Conservation (phyloP, 2,113 vertebrate species). For the Carlito syrichta region DNA sequence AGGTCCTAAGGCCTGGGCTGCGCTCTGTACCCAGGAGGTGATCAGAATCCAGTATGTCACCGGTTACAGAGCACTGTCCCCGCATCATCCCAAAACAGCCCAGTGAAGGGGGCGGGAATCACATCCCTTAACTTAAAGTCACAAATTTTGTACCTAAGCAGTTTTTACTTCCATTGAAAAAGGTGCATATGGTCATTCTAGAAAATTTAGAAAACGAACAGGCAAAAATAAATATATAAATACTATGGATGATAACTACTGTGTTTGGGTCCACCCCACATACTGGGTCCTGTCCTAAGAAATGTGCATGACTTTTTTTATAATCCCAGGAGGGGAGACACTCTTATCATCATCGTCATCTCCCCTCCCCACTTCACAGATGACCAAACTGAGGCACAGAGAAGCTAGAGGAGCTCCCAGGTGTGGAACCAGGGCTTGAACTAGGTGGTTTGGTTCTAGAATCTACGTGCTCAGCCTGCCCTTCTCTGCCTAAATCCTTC, state of each 20-base stretch:
- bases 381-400: neutral
- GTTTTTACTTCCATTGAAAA: too few species aligned
- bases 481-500: neutral
- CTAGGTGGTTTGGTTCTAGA: neutral
- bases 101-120: neutral
- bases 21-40: neutral
- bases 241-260: too few species aligned
- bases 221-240: too few species aligned
- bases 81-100: neutral
- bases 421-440: neutral
- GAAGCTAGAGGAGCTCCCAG: neutral
- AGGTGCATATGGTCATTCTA: too few species aligned
- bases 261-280: too few species aligned
- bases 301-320: neutral
- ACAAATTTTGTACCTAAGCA: too few species aligned
- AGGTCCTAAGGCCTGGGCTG: neutral
- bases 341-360: neutral
- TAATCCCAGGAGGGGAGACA: neutral
- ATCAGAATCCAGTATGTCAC: neutral
- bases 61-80: neutral
- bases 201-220: too few species aligned
- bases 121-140: too few species aligned
- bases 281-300: neutral
- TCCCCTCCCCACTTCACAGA: neutral
- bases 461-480: accelerated